Base-by-base conservation (phyloP, 2,113 vertebrate genomes). In the Microtus montanus region DNA sequence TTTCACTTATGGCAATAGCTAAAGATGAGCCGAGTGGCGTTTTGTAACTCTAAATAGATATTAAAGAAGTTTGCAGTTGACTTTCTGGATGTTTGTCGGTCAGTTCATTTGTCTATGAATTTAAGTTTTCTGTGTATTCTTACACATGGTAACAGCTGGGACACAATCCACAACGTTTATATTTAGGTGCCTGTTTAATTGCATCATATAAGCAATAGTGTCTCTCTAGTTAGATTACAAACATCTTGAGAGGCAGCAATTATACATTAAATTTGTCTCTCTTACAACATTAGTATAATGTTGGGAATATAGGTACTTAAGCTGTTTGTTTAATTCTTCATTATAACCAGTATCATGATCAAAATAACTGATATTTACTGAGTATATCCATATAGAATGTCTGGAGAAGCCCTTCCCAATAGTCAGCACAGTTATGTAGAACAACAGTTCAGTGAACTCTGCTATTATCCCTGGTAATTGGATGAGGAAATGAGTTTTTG, bases 171-270 rank as follows among this genome's bases (percentile, higher is more conserved):
- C 24, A 49, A 28, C 33, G 79, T 86, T 93, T 74, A 58, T 41
- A 61, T 71, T 95, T 73, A 94, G 44, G 58, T 90, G 49, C 17
- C 75, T 91, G 85, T 26, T 44, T 73, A 92, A 49, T 86, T 82
- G 61, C 38, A 84, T 87, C 61, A 30, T 75, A 24, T 80, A 12
- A 47, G 1, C 75, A 71, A 54, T 26, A 38, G 44, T 75, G 47
- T 58, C 61, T 94, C 90, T 97, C n/a, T 92, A 87, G 89, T 93
- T 92, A 82, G 68, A 79, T 68, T 30, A 58, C 61, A 86, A 58
- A 88, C 52, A 79, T 70, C 64, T 63, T 92, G 86, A 93, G 89
- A 93, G 7, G 24, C 15, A 61, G 93, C 6, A 24, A 68, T 24
- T 47, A 54, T 33, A 93, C 70, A 68, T 83, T 90, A 66, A n/a